Conservation (phyloP, 2,888 invertebrate genomes). For the Lordiphosa andalusiaca region DNA sequence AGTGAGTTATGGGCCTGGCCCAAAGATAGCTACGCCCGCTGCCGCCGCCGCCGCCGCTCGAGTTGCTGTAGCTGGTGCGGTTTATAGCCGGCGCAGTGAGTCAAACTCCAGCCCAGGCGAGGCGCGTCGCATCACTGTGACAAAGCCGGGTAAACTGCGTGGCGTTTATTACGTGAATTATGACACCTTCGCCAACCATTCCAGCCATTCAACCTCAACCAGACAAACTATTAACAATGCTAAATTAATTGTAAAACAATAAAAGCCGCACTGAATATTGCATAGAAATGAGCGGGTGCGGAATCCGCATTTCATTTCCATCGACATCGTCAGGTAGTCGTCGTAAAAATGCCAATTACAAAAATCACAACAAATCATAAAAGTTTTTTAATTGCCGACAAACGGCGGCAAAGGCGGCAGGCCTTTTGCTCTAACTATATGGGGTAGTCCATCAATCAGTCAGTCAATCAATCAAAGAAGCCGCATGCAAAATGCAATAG, state of each 20-base stretch:
- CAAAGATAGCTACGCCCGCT: slow-evolving; percentile 40
- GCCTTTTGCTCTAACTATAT: slow-evolving; percentile 29
- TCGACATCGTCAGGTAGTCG: slow-evolving; percentile 44
- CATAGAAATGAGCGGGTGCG: slow-evolving; percentile 45
- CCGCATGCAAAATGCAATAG: neutral
- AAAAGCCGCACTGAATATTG: slow-evolving; percentile 51
- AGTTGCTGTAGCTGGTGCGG: slow-evolving; percentile 3
- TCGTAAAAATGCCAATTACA: slow-evolving; percentile 60
- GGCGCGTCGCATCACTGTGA: slow-evolving; percentile 37
- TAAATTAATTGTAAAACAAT: slow-evolving; percentile 59
- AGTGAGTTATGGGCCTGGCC: slow-evolving; percentile 67
- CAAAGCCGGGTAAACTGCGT: slow-evolving; percentile 48
- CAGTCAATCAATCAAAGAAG: slow-evolving; percentile 20
- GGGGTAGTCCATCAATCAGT: slow-evolving; percentile 32
- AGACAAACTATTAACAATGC: slow-evolving; percentile 56
- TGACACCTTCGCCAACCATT: slow-evolving; percentile 48
- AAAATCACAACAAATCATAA: slow-evolving; percentile 69
- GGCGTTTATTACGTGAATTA: slow-evolving; percentile 60
- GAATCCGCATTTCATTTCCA: slow-evolving; percentile 15
- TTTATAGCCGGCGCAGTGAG: slow-evolving; percentile 15
- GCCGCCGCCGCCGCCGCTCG: slow-evolving; percentile 17
- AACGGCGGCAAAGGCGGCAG: slow-evolving; percentile 18
- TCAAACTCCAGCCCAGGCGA: neutral
- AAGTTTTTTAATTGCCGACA: slow-evolving; percentile 51
- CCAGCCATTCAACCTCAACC: slow-evolving; percentile 13